phyloP scores from a whole-genome alignment of 2,113 vertebrate species.

The Phrynosoma blainvillii region DNA sequence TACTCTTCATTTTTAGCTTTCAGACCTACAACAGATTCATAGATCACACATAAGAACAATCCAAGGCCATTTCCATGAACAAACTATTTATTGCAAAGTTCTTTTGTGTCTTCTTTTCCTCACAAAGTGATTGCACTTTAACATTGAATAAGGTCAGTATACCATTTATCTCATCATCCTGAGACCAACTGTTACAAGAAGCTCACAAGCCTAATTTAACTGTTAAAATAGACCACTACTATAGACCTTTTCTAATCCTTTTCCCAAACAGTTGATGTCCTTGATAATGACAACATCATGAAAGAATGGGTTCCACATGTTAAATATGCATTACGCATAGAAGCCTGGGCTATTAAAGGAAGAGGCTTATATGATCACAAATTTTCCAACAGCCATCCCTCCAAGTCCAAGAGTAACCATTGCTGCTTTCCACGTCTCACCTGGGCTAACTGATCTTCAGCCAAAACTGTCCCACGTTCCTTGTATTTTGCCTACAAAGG shows the following conservation, averaged over 20 bases:
- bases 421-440: conserved; percentile 65
- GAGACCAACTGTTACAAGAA: background rate
- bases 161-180: background rate
- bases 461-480: conserved; percentile 93
- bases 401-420: background rate
- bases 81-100: background rate
- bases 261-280: background rate
- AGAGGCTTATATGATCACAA: background rate
- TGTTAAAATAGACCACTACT: background rate
- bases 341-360: background rate
- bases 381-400: background rate
- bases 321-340: background rate
- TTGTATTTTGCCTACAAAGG: conserved; percentile 91
- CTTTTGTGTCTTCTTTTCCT: background rate
- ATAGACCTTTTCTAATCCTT: background rate
- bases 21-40: background rate
- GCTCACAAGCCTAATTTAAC: background rate
- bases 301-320: background rate
- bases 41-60: background rate
- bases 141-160: background rate
- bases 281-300: background rate
- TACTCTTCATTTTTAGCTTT: background rate
- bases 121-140: background rate
- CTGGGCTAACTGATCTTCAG: conserved; percentile 93
- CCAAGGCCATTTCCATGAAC: background rate